Evolutionary conservation across 2,113 vertebrate genomes (phyloP).

Genomic region (Apeltes quadracus): DNA sequence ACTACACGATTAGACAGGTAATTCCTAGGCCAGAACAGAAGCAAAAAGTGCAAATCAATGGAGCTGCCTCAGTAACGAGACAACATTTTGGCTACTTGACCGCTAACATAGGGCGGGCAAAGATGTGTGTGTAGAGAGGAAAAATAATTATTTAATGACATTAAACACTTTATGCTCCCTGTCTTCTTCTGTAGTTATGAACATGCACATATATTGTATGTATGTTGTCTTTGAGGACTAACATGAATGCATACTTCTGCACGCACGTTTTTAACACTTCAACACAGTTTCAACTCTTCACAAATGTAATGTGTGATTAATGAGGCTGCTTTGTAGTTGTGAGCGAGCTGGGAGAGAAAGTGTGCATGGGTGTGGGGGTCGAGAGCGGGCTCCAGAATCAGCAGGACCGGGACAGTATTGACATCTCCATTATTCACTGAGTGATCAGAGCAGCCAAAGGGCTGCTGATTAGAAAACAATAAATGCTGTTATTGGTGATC

Average conservation of each 20-base stretch:
- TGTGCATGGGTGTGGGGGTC: constrained; percentile 29
- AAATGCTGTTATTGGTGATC: constrained; percentile 82
- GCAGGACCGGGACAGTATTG: constrained; percentile 79
- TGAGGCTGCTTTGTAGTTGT: constrained; percentile 76
- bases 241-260: not conserved
- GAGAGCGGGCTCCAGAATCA: constrained; percentile 67
- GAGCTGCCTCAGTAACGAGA: constrained; percentile 75
- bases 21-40: constrained; percentile 79
- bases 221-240: constrained; percentile 6
- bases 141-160: not conserved
- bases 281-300: constrained; percentile 78
- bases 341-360: constrained; percentile 46
- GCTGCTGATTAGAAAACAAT: constrained; percentile 85
- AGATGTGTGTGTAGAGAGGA: not conserved
- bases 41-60: constrained; percentile 83
- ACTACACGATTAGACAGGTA: constrained; percentile 82
- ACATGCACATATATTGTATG: not conserved
- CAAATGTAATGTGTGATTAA: constrained; percentile 80
- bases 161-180: not conserved
- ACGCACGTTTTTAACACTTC: constrained; percentile 60
- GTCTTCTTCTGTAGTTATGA: not conserved
- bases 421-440: constrained; percentile 85
- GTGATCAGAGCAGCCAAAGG: constrained; percentile 80
- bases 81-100: constrained; percentile 80
- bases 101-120: constrained; percentile 65